Evolutionary conservation across 1,140 invertebrate species (phyloP), one percentile per base, ranked within the genome.

Genomic region (Rhagoletis pomonella): DNA sequence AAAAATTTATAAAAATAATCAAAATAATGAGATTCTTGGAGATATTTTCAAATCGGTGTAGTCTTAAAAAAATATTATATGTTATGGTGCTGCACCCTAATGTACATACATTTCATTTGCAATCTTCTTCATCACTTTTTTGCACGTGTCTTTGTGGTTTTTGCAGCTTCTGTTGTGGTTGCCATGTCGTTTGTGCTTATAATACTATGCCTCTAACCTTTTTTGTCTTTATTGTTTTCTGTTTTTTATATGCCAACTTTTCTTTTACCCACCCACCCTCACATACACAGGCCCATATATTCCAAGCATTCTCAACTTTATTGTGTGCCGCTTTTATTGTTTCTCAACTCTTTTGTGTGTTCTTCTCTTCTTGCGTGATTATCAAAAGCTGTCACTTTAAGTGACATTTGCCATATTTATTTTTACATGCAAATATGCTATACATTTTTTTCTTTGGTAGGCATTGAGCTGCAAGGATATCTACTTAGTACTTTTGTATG

Each of bases 301-400:
- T n/a, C 9, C 42, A 12, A 55, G 73, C 17, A 81, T 55, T 55
- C 42, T 19, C 19, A 81, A 7, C 47, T 81, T n/a, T 50, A 81
- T 81, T 81, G 47, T 81, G 9, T 81, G 42, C 42, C 19, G 73
- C 4, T 58, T 81, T 81, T 81, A 81, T 81, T 81, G 50, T 81
- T n/a, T 81, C 10, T 73, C 42, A 14, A n/a, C 47, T 12, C 55
- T 81, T 81, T 7, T 81, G 9, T 81, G 3, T 81, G 9, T 58
- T 17, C 7, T 55, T 29, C 47, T 10, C 73, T 19, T 29, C 55
- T 81, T 81, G 89, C 88, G 90, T 91, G 90, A 91, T 91, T 90
- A 90, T 91, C 90, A 91, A 60, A 85, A 91, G 90, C 91, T 91
- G 91, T 91, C 90, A 91, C 91, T 90, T 90, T 91, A 91, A 91